Percentiles rank a stretch among this genome's conserved stretches.
These are phyloP conservation scores for Epinotia demarniana DNA, from an alignment of 2,888 invertebrate species.

Conservation along the genomic window DNA sequence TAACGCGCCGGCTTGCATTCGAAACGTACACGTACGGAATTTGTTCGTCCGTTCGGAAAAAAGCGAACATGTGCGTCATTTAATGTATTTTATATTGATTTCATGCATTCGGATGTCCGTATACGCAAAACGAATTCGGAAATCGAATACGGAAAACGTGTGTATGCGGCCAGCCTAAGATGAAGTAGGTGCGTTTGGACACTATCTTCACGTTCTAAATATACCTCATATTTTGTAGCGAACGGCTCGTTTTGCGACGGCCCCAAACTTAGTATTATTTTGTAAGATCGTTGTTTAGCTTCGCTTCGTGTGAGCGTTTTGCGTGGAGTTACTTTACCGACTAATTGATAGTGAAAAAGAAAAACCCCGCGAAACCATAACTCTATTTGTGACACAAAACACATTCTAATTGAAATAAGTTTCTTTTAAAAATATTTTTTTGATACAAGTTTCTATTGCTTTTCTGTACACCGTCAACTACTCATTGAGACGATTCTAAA, in stretches of 20 bases:
- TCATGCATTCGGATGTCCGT: too few species aligned
- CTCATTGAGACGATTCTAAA: too few species aligned
- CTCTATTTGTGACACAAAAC: background rate
- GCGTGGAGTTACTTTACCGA: slow-evolving; percentile 29
- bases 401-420: slow-evolving; percentile 1
- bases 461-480: too few species aligned
- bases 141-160: slow-evolving; percentile 9
- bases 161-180: too few species aligned
- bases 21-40: too few species aligned
- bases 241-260: slow-evolving; percentile 61
- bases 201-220: slow-evolving; percentile 54
- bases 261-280: slow-evolving; percentile 48
- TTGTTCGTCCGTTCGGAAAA: too few species aligned
- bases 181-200: slow-evolving; percentile 15
- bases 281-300: slow-evolving; percentile 24
- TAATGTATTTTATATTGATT: too few species aligned
- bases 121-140: background rate
- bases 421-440: too few species aligned
- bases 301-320: slow-evolving; percentile 24
- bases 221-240: slow-evolving; percentile 82
- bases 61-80: too few species aligned
- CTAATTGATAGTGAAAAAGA: too few species aligned
- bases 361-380: background rate
- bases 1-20: too few species aligned
- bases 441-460: too few species aligned